Percentiles rank a stretch among this genome's conserved stretches.
These are phyloP conservation scores for Onychostoma macrolepis DNA, from an alignment of 2,113 vertebrate genomes.

Conservation along the genomic window DNA sequence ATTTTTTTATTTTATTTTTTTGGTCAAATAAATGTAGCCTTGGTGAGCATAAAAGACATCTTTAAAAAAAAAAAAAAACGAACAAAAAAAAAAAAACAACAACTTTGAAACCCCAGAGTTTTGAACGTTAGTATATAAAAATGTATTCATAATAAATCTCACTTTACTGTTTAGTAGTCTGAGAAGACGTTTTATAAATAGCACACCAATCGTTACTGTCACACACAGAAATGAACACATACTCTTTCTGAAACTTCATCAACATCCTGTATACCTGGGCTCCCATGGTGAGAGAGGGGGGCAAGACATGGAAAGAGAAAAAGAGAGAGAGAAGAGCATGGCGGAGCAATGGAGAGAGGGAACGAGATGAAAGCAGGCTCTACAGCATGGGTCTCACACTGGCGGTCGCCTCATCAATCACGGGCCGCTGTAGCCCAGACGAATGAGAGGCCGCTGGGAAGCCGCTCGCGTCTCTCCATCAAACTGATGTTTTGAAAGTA, in stretches of 20 bases:
- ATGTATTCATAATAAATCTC: too few species aligned
- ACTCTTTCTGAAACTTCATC: slow-evolving; percentile 55
- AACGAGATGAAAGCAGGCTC: slow-evolving; percentile 38
- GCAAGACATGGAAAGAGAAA: not conserved
- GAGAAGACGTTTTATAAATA: not conserved
- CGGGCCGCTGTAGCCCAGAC: slow-evolving; percentile 47
- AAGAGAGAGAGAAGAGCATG: not conserved
- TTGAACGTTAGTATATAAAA: too few species aligned
- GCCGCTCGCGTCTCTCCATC: slow-evolving; percentile 62
- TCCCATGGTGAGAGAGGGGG: not conserved
- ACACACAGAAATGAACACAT: slow-evolving; percentile 22
- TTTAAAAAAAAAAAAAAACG: too few species aligned
- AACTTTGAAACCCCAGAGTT: too few species aligned
- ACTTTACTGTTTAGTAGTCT: not conserved
- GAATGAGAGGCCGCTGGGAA: slow-evolving; percentile 62
- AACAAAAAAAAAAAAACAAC: too few species aligned
- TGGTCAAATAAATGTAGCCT: too few species aligned
- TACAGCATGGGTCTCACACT: slow-evolving; percentile 39
- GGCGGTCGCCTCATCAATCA: slow-evolving; percentile 62
- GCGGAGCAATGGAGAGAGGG: slow-evolving; percentile 17
- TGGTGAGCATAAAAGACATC: too few species aligned
- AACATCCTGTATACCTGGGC: slow-evolving; percentile 51
- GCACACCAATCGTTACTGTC: not conserved
- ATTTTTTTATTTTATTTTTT: too few species aligned
- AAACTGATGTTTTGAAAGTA: slow-evolving; percentile 70